Percentiles rank a stretch among this genome's conserved stretches.
These are phyloP conservation scores for Drosophila nikananu DNA, from an alignment of 1,140 invertebrate species.

Conservation along the genomic window DNA sequence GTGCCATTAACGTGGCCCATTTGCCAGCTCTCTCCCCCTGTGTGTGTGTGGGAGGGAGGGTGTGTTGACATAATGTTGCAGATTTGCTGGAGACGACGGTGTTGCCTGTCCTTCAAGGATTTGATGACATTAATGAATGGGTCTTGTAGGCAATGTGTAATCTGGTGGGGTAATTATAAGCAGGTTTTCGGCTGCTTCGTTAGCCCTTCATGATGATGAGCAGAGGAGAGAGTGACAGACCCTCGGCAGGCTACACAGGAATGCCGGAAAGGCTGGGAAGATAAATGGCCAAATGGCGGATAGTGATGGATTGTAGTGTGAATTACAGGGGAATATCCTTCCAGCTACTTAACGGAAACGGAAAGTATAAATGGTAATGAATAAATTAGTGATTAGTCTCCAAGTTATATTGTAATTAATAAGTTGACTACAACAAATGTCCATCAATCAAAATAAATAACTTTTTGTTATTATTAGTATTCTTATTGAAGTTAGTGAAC, in stretches of 20 bases:
- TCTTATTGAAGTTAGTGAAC: neutral
- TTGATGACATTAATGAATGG: constrained; percentile 77
- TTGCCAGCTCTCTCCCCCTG: constrained; percentile 23
- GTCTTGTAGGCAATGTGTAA: constrained; percentile 72
- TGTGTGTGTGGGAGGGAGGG: constrained; percentile 31
- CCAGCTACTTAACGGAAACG: neutral
- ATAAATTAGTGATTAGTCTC: neutral
- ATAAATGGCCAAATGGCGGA: constrained; percentile 27
- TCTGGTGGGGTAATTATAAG: constrained; percentile 72
- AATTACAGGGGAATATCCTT: neutral
- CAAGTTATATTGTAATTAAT: neutral
- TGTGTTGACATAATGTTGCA: constrained; percentile 76
- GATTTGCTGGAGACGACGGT: constrained; percentile 51
- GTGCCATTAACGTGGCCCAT: constrained; percentile 64
- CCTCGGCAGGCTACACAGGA: neutral
- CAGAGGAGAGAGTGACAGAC: neutral
- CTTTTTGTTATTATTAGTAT: neutral
- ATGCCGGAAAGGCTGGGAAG: neutral
- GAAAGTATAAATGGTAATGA: neutral
- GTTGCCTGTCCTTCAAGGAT: constrained; percentile 57
- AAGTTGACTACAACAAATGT: neutral
- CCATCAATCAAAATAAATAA: neutral
- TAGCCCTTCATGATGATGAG: constrained; percentile 21
- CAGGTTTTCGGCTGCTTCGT: constrained; percentile 48
- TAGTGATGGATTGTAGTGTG: constrained; percentile 27